Conservation (phyloP, 2,888 invertebrate genomes). For the Molorchus minor region DNA sequence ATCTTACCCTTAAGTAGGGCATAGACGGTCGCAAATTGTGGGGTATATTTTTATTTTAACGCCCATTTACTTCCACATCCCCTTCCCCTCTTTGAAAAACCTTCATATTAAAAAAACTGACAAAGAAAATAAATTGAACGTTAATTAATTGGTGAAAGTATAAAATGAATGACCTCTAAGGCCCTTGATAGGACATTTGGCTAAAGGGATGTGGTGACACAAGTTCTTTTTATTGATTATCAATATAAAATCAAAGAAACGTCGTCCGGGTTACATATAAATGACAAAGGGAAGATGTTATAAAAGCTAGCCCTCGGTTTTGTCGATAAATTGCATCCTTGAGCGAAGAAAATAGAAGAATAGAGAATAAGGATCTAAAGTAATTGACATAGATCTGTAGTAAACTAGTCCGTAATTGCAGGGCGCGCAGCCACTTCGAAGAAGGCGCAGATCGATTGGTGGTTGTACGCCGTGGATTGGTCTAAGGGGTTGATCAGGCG, state of each 20-base stretch:
- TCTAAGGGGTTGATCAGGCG: constrained; percentile 51
- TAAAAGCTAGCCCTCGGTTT: too few relatives aligned
- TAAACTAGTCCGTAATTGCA: constrained; percentile 16
- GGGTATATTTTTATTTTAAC: constrained; percentile 23
- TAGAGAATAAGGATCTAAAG: constrained; percentile 22
- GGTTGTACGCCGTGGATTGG: constrained; percentile 49
- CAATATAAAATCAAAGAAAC: too few relatives aligned
- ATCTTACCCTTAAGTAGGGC: constrained; percentile 21
- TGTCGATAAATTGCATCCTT: constrained; percentile 24
- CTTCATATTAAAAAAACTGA: background rate
- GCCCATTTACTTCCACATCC: constrained; percentile 5
- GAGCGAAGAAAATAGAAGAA: constrained; percentile 15
- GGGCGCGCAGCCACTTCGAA: constrained; percentile 14
- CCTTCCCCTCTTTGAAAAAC: background rate
- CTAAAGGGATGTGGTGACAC: too few relatives aligned
- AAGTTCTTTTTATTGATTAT: too few relatives aligned
- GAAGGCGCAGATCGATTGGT: constrained; percentile 28
- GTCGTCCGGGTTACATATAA: too few relatives aligned
- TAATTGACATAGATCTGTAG: constrained; percentile 15
- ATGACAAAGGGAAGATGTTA: too few relatives aligned
- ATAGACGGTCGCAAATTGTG: constrained; percentile 15
- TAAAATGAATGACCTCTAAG: too few relatives aligned
- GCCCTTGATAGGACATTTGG: too few relatives aligned
- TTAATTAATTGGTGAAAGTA: too few relatives aligned
- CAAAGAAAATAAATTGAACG: too few relatives aligned